Evolutionary conservation across 2,113 vertebrate species (phyloP).

Genomic region (Thalassarche chlororhynchos): DNA sequence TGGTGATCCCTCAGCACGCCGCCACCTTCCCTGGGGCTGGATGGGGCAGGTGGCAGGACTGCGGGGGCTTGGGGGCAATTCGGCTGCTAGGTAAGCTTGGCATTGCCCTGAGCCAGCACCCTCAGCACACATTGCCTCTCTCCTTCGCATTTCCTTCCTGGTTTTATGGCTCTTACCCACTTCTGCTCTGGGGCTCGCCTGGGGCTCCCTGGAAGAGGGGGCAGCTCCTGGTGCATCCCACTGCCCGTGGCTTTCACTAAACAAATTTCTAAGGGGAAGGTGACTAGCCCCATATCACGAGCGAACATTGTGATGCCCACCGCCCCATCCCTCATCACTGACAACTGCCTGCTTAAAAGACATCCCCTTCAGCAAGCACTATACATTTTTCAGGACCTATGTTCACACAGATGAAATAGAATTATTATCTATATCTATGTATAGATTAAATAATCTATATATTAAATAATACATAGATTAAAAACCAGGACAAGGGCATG

Average conservation of each 20-base stretch:
- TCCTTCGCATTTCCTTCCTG: fast-evolving
- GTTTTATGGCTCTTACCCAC: neutral
- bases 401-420: neutral
- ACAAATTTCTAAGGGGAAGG: neutral
- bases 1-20: neutral
- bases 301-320: neutral
- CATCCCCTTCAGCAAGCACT: neutral
- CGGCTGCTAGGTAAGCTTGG: neutral
- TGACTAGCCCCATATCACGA: neutral
- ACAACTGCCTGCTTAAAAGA: neutral
- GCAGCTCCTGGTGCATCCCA: neutral
- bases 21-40: neutral
- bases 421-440: neutral
- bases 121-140: neutral
- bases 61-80: no score
- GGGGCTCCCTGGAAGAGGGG: neutral
- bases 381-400: neutral
- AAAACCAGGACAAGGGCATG: neutral
- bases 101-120: neutral
- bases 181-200: neutral
- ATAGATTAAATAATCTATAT: neutral
- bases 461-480: neutral
- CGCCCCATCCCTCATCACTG: neutral
- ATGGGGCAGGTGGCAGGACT: neutral
- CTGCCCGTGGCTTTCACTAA: neutral